A percentile compares a stretch with the other conserved stretches of the same genome.
Evolutionary conservation across 1,140 invertebrate species (phyloP).

Genomic region (Ridgeia piscesae): DNA sequence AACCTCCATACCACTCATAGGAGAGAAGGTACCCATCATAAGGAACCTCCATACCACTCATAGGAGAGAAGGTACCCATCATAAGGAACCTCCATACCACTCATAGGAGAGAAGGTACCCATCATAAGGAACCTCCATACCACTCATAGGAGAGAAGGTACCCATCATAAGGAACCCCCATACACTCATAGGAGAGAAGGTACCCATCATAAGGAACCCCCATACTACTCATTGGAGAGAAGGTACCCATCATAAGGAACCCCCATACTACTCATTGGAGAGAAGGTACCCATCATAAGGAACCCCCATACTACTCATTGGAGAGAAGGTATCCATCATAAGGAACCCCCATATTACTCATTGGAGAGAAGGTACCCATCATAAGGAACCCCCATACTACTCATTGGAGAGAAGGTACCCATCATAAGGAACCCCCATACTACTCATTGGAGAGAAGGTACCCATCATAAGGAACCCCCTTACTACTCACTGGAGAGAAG

Average conservation of each 20-base stretch:
- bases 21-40: conserved; percentile 97
- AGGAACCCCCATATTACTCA: conserved; percentile 68
- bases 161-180: conserved; percentile 91
- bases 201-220: conserved; percentile 94
- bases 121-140: conserved; percentile 82
- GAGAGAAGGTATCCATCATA: conserved; percentile 97
- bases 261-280: conserved; percentile 66
- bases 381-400: conserved; percentile 72
- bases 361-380: conserved; percentile 95
- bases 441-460: conserved; percentile 81
- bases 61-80: conserved; percentile 95
- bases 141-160: conserved; percentile 81
- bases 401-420: conserved; percentile 89
- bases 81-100: conserved; percentile 72
- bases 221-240: conserved; percentile 72
- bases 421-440: conserved; percentile 82
- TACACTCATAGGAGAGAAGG: conserved; percentile 77
- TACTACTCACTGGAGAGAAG: conserved; percentile 73
- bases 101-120: conserved; percentile 89
- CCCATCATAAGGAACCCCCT: conserved; percentile 91
- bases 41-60: conserved; percentile 68
- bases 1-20: conserved; percentile 67
- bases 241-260: conserved; percentile 97
- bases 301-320: conserved; percentile 67
- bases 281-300: conserved; percentile 97